A percentile compares a stretch with the other conserved stretches of the same genome.
phyloP scores from a whole-genome alignment of 2,797 vertebrate species.

The Squalus acanthias region DNA sequence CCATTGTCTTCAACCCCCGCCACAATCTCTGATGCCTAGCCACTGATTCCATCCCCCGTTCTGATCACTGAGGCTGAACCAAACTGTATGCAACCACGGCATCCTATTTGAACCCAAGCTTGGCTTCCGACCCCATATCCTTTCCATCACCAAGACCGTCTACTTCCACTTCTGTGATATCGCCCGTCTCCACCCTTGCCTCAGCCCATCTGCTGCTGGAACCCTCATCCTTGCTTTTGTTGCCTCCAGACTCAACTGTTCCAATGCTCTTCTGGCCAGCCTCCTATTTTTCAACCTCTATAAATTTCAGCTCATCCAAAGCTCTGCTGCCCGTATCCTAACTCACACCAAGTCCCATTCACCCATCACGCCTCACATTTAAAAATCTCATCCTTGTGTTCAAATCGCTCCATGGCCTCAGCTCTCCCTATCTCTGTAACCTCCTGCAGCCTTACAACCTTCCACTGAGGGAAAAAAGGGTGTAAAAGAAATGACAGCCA shows the following conservation, averaged over 20 bases:
- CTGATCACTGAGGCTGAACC: not conserved
- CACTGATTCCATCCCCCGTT: not conserved
- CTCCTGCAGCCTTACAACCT: not conserved
- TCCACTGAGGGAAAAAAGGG: not conserved
- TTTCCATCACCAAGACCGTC: not conserved
- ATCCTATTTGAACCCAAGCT: not conserved
- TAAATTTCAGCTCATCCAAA: not conserved
- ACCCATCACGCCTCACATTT: not conserved
- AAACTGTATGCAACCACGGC: not conserved
- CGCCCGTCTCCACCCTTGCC: no score
- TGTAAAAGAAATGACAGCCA: no score
- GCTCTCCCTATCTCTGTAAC: not conserved
- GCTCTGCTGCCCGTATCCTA: not conserved
- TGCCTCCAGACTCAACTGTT: not conserved
- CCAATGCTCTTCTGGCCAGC: not conserved
- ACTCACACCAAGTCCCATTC: not conserved
- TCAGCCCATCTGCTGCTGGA: not conserved
- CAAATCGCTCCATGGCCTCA: not conserved
- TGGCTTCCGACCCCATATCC: not conserved
- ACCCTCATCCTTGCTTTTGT: not conserved
- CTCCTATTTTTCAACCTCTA: no score
- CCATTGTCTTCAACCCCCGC: not conserved
- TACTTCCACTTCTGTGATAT: not conserved
- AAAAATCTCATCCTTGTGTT: not conserved
- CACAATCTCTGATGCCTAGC: not conserved